Percentiles rank a stretch among this genome's conserved stretches.
phyloP scores from a whole-genome alignment of 1,140 invertebrate species.

The Penaeus indicus region DNA sequence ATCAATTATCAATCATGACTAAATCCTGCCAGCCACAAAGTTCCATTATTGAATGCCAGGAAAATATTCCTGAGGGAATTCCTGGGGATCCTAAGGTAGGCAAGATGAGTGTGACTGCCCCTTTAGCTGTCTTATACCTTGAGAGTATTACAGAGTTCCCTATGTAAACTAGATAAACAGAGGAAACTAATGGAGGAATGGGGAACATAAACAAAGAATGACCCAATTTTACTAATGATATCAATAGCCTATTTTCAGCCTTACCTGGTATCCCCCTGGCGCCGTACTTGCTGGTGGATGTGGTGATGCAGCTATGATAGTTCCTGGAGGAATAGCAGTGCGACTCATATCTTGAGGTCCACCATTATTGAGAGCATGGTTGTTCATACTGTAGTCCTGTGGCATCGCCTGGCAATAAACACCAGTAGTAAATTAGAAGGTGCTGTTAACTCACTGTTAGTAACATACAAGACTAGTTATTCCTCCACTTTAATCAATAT shows the following conservation, averaged over 20 bases:
- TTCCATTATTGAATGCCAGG: too few relatives aligned
- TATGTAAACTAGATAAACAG: background rate
- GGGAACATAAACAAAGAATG: background rate
- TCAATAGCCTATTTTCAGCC: background rate
- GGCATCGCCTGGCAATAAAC: slow-evolving; percentile 50
- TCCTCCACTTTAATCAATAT: too few relatives aligned
- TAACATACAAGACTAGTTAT: too few relatives aligned
- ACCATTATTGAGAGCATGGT: slow-evolving; percentile 30
- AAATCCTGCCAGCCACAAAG: too few relatives aligned
- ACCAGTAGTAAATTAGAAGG: slow-evolving; percentile 38
- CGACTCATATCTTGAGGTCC: slow-evolving; percentile 51
- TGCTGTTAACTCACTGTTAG: slow-evolving; percentile 3
- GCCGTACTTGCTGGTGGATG: slow-evolving; percentile 43
- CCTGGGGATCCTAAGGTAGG: too few relatives aligned
- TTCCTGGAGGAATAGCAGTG: slow-evolving; percentile 40
- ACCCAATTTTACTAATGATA: too few relatives aligned
- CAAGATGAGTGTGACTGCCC: too few relatives aligned
- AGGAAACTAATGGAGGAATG: background rate
- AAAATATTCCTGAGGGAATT: too few relatives aligned
- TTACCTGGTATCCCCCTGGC: slow-evolving; percentile 51
- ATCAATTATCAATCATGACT: too few relatives aligned
- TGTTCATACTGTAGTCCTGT: slow-evolving; percentile 63
- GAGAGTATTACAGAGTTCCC: too few relatives aligned
- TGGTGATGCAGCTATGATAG: slow-evolving; percentile 37
- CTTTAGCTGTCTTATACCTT: too few relatives aligned